Conservation (phyloP, 2,113 vertebrate species). For the Hippoglossus stenolepis region DNA sequence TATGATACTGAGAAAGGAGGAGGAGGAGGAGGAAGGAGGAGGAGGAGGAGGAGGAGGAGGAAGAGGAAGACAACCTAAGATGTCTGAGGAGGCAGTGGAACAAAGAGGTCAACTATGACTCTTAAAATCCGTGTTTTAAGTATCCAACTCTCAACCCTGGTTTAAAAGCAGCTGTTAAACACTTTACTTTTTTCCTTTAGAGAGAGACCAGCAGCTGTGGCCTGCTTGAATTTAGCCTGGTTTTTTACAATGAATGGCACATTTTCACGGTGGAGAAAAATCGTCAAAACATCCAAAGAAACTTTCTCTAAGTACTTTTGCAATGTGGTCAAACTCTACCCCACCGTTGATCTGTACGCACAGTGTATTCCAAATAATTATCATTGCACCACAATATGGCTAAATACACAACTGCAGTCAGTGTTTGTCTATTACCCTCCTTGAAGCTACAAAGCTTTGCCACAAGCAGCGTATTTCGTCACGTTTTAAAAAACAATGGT, state of each 20-base stretch:
- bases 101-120: neutral
- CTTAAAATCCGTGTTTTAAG: neutral
- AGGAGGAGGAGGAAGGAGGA: constrained; percentile 12
- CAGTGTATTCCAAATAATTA: constrained; percentile 18
- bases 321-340: constrained; percentile 8
- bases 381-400: constrained; percentile 8
- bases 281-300: constrained; percentile 20
- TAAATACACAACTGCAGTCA: constrained; percentile 11
- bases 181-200: constrained; percentile 1
- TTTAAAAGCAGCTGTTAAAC: constrained; percentile 14
- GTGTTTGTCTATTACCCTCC: constrained; percentile 7
- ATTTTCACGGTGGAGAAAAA: constrained; percentile 32
- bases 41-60: neutral
- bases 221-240: constrained; percentile 6
- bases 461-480: constrained; percentile 8
- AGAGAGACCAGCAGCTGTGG: constrained; percentile 6
- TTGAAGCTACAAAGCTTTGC: constrained; percentile 11
- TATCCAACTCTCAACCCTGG: neutral
- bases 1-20: neutral
- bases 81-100: neutral
- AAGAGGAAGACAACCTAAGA: neutral
- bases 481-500: constrained; percentile 29
- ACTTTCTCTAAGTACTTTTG: constrained; percentile 5
- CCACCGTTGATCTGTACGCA: neutral
- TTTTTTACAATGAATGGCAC: neutral